Conservation (phyloP, 1,140 invertebrate species). For the Lycorma delicatula region DNA sequence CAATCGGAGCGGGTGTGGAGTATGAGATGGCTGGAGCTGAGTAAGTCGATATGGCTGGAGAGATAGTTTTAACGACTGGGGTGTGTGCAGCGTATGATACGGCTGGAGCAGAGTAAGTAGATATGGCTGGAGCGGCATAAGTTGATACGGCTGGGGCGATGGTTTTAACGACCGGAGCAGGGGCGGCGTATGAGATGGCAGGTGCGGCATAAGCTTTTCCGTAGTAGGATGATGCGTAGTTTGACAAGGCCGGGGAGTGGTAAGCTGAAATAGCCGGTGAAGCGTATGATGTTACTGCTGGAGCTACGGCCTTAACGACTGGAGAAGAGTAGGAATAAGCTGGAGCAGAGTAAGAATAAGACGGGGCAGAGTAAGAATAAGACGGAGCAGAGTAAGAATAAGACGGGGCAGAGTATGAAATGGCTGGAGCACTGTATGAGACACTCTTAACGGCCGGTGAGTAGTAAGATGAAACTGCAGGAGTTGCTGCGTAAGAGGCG, state of each 20-base stretch:
- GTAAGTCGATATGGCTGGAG: neutral
- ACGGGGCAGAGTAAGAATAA: conserved; percentile 21
- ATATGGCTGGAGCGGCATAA: conserved; percentile 13
- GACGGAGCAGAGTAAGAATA: neutral
- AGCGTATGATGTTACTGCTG: neutral
- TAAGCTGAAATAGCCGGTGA: too few species aligned
- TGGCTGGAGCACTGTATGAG: neutral
- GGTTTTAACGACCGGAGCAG: conserved; percentile 6
- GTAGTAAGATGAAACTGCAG: conserved; percentile 5
- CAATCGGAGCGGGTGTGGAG: conserved; percentile 7
- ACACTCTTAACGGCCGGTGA: conserved; percentile 7
- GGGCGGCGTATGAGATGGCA: conserved; percentile 8
- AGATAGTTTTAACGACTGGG: conserved; percentile 1
- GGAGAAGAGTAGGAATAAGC: conserved; percentile 3
- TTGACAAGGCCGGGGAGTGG: too few species aligned
- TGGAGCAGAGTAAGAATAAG: conserved; percentile 5
- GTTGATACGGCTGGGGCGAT: neutral
- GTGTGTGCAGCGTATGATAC: conserved; percentile 14
- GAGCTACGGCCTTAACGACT: conserved; percentile 4
- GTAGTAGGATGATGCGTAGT: too few species aligned
- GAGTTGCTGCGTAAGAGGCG: neutral
- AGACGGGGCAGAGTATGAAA: neutral
- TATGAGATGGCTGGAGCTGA: conserved; percentile 1
- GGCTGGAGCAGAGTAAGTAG: conserved; percentile 10
- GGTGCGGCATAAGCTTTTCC: conserved; percentile 2